Conservation (phyloP, 2,888 invertebrate species). For the Caenorhabditis sp. region DNA sequence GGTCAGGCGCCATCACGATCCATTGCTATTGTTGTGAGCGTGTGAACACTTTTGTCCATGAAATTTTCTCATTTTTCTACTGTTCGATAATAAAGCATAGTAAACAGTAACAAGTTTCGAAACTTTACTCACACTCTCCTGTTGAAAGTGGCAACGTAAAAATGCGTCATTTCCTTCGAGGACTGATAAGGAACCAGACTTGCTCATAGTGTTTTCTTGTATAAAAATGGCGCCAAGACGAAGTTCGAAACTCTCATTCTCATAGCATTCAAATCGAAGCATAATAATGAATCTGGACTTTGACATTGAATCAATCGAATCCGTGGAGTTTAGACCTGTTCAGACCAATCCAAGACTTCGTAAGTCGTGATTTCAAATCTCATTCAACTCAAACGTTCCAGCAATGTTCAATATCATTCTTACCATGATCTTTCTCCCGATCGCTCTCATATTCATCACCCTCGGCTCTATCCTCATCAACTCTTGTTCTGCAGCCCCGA, state of each 20-base stretch:
- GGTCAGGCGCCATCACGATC: slow-evolving; percentile 18
- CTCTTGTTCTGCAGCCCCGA: neutral
- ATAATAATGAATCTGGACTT: neutral
- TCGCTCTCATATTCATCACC: neutral
- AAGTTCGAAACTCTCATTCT: neutral
- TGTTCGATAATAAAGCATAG: no score
- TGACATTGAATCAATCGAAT: slow-evolving; percentile 1
- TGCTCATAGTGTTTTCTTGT: neutral
- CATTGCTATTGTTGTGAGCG: neutral
- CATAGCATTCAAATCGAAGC: neutral
- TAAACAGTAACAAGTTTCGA: neutral
- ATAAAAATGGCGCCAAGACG: neutral
- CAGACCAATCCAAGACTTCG: slow-evolving; percentile 4
- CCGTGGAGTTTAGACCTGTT: slow-evolving; percentile 2
- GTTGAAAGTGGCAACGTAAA: no score
- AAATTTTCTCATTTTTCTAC: neutral
- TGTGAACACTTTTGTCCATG: neutral
- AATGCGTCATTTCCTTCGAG: slow-evolving; percentile 1
- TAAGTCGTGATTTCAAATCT: neutral
- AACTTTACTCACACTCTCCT: neutral
- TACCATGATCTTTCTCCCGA: neutral
- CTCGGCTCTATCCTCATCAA: neutral
- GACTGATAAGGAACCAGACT: neutral
- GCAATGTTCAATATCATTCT: neutral
- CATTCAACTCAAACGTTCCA: neutral